These are phyloP conservation scores for Heliconius hermathena DNA, from an alignment of 1,140 invertebrate genomes.

Conservation along the genomic window DNA sequence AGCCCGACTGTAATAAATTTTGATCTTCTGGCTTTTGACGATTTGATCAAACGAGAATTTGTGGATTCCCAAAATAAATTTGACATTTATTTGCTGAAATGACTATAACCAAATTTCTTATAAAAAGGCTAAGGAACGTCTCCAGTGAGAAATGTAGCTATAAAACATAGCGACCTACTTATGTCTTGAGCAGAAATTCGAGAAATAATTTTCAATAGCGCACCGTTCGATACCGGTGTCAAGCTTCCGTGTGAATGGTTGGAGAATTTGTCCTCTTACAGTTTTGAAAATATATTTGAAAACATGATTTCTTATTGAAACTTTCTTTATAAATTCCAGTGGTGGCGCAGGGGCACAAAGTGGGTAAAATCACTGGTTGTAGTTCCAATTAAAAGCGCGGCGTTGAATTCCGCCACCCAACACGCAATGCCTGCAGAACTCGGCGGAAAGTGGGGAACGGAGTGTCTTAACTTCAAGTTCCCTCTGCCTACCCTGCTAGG, in stretches of 20 bases:
- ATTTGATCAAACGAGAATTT: conserved; percentile 1
- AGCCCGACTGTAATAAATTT: background rate
- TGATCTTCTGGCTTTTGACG: background rate
- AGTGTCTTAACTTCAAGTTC: too few relatives aligned
- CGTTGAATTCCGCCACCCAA: too few relatives aligned
- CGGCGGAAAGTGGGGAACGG: too few relatives aligned
- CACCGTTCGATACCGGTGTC: conserved; percentile 48
- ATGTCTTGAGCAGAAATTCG: conserved; percentile 60
- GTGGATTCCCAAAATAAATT: conserved; percentile 12
- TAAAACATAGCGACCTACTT: conserved; percentile 70
- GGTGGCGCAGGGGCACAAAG: too few relatives aligned
- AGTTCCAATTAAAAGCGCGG: too few relatives aligned
- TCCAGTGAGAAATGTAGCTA: conserved; percentile 51
- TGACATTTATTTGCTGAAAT: conserved; percentile 25
- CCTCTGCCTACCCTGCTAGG: too few relatives aligned
- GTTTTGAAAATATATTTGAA: background rate
- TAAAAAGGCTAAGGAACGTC: conserved; percentile 47
- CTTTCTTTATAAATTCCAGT: background rate
- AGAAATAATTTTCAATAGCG: conserved; percentile 66
- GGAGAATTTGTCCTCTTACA: conserved; percentile 58
- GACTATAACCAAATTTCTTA: conserved; percentile 40
- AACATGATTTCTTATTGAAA: background rate
- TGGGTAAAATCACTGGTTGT: too few relatives aligned
- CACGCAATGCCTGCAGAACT: too few relatives aligned
- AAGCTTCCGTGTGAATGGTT: conserved; percentile 55